Evolutionary conservation across 2,888 invertebrate species (phyloP), one percentile per base, ranked within the genome.

Genomic region (Pseudolycoriella hygida): DNA sequence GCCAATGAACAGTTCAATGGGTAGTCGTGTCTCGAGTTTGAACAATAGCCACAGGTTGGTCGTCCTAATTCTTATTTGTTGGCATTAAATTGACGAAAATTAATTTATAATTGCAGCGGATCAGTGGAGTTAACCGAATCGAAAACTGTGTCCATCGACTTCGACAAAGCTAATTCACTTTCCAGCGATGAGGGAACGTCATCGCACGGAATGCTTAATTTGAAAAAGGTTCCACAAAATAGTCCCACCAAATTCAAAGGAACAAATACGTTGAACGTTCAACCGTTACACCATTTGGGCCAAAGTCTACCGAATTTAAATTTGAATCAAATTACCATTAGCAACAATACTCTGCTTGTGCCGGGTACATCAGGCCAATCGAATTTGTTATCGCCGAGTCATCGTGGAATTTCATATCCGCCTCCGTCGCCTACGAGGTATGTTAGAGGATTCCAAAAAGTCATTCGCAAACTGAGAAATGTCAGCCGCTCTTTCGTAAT

Each of bases 241-340:
- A 67, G 50, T 63, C 64, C 55, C 58, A 67, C 59, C 58, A 62
- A 62, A 50, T 37, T 48, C 14, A 49, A 48, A 62, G 65, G 50
- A 61, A 77, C 80, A 25, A 82, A 82, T 58, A 80, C 81, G 1
- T 66, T 87, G 50, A 77, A 77, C 42, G 84, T 87, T 47, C 80
- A 84, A 57, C 77, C 81, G 3, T 65, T 73, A 19, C 73, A 74
- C 55, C 71, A 72, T 46, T 67, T 84, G 43, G 82, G 85, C 25
- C 85, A 86, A 61, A 86, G 85, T 57, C 66, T 88, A 55, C 87
- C 87, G 2, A 86, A 88, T 59, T 68, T 88, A 45, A 71, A 59
- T 51, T 50, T 64, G 51, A 61, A 62, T 51, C 58, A 54, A 48
- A 58, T 55, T 52, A 62, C 61, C 51, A 56, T 57, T 25, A 63